These are phyloP conservation scores for Megaceryle maxima DNA, from an alignment of 2,113 vertebrate genomes.

Conservation along the genomic window DNA sequence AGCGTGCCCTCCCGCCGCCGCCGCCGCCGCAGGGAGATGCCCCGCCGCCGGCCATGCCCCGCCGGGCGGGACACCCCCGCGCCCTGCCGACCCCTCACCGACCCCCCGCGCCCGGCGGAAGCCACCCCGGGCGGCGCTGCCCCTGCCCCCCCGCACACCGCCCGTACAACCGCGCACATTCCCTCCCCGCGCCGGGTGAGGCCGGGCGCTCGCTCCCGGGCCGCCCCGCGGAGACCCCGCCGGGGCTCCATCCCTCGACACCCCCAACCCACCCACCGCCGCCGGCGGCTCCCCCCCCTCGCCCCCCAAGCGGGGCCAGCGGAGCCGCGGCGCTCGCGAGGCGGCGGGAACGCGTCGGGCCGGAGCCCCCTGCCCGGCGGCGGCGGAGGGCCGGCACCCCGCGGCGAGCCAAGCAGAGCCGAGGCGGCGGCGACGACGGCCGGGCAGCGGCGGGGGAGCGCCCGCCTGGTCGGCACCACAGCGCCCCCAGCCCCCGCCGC, in stretches of 20 bases:
- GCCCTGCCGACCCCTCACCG: background rate
- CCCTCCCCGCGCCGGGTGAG: background rate
- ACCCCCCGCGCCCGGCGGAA: background rate
- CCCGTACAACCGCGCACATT: background rate
- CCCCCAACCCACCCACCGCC: background rate
- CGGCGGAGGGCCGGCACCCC: background rate
- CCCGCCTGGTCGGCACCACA: conserved; percentile 24
- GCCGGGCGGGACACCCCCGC: background rate
- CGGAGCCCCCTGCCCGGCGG: background rate
- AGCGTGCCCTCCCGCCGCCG: background rate
- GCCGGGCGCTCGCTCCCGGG: background rate
- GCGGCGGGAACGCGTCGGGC: background rate
- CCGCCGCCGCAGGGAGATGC: no score
- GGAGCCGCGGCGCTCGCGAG: background rate
- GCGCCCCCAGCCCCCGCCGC: conserved; percentile 59
- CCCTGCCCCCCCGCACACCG: background rate
- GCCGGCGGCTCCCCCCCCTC: background rate
- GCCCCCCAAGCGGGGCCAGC: background rate
- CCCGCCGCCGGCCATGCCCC: background rate
- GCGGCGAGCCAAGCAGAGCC: background rate
- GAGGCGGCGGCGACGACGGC: no score
- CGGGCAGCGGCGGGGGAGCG: background rate
- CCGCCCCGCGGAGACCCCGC: conserved; percentile 45
- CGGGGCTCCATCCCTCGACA: background rate
- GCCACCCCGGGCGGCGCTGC: background rate